Evolutionary conservation across 2,797 vertebrate genomes (phyloP), one percentile per base, ranked within the genome.

Genomic region (Onychomys arenicola): DNA sequence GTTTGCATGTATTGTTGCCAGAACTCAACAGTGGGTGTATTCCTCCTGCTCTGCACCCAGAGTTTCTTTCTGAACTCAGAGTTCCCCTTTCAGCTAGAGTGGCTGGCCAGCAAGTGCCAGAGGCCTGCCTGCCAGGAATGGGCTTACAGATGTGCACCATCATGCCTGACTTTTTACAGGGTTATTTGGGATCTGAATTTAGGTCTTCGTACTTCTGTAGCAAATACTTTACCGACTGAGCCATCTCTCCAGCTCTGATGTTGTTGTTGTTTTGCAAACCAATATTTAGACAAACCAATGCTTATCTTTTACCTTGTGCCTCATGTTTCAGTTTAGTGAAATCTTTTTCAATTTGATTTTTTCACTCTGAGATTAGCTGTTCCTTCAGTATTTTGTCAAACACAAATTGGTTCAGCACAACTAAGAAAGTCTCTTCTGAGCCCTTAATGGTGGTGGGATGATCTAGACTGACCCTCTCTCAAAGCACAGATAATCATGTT

Each of bases 321-420:
- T 73, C 87, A 2, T 86, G 55, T 86, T 96, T 85, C 73, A 89
- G 91, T 91, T 83, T 78, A 92, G 77, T 75, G 81, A 76, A 55
- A 78, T 86, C 81, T 75, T 96, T 97, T 94, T 96, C 78, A 65
- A 55, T 92, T 85, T 73, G 59, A 78, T 80, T 94, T 21, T 78
- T 89, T 96, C 67, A 80, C 92, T 93, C 90, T 34, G 49, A 92
- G 29, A 90, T 92, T 89, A 97, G 27, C 65, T 76, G 25, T 90
- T 82, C 63, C 93, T 89, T 96, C 61, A 69, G 69, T 75, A 61
- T 92, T 75, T 90, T 96, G 93, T 96, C 94, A 91, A 95, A 82
- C 86, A 94, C n/a, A 90, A n/a, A 90, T 88, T 95, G 73, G 23
- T 89, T 95, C 34, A n/a, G 49, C 6, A 0, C 59, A 71, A 80